These are phyloP conservation scores for Psilanteris sp. DNA, from an alignment of 1,140 invertebrate genomes.

Conservation along the genomic window DNA sequence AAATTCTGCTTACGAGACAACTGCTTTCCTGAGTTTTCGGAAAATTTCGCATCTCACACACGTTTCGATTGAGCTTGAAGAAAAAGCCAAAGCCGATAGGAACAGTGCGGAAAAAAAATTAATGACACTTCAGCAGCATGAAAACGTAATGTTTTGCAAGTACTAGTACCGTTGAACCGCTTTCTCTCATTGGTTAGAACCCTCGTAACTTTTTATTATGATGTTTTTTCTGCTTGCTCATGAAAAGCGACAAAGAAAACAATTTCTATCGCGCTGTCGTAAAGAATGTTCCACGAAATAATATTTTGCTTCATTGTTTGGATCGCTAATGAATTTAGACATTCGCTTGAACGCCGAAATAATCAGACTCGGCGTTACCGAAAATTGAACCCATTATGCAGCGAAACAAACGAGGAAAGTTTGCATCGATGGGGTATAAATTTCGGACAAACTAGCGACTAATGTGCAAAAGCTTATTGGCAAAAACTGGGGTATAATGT, in stretches of 20 bases:
- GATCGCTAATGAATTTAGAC: conserved; percentile 38
- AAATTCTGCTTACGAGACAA: conserved; percentile 46
- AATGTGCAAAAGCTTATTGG: conserved; percentile 49
- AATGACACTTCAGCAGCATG: conserved; percentile 31
- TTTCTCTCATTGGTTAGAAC: conserved; percentile 12
- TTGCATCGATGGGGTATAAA: conserved; percentile 58
- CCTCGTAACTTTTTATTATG: conserved; percentile 3
- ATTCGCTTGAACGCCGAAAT: conserved; percentile 47
- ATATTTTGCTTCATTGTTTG: conserved; percentile 25
- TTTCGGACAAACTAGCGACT: conserved; percentile 51
- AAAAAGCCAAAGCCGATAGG: conserved; percentile 5
- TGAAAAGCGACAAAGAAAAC: conserved; percentile 1
- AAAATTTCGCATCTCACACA: conserved; percentile 15
- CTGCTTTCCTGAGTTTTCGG: conserved; percentile 20
- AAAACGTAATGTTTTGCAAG: conserved; percentile 33
- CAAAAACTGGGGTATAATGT: conserved; percentile 36
- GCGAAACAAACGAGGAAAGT: conserved; percentile 61
- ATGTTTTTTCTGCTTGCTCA: background rate
- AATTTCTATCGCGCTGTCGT: conserved; percentile 7
- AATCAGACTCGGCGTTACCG: conserved; percentile 36
- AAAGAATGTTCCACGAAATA: conserved; percentile 19
- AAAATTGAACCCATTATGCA: conserved; percentile 55
- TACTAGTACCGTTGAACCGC: background rate
- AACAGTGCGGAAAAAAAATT: conserved; percentile 22
- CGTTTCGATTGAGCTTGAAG: conserved; percentile 8